phyloP scores from a whole-genome alignment of 2,113 vertebrate species.

The Fulica atra region DNA sequence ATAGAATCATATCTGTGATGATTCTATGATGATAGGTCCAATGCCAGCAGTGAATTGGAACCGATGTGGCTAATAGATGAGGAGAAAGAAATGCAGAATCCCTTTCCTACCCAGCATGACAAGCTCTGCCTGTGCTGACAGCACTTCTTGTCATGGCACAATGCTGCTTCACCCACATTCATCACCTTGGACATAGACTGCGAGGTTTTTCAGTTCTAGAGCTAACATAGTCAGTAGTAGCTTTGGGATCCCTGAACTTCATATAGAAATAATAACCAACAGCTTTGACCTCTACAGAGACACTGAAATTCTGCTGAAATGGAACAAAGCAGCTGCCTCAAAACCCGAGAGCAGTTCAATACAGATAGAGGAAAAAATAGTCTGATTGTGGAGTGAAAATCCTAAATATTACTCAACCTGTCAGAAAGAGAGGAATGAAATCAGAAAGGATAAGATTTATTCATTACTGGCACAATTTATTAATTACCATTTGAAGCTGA shows the following conservation, averaged over 20 bases:
- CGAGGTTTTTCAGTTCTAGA: not conserved
- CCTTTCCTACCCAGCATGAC: not conserved
- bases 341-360: not conserved
- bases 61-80: not conserved
- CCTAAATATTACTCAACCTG: not conserved
- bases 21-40: no score
- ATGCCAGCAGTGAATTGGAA: not conserved
- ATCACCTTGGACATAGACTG: not conserved
- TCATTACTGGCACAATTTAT: not conserved
- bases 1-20: no score
- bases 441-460: not conserved
- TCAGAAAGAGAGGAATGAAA: not conserved
- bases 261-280: not conserved
- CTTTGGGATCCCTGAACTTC: not conserved
- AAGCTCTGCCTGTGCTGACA: not conserved
- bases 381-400: not conserved
- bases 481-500: not conserved
- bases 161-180: not conserved
- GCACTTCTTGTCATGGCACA: not conserved
- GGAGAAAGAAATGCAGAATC: not conserved
- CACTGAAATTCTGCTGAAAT: not conserved
- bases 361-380: not conserved
- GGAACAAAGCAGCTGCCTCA: not conserved
- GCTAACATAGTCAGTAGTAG: not conserved
- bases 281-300: not conserved